Base-by-base conservation (phyloP, 2,113 vertebrate species). In the Malurus alboscapulatus region DNA sequence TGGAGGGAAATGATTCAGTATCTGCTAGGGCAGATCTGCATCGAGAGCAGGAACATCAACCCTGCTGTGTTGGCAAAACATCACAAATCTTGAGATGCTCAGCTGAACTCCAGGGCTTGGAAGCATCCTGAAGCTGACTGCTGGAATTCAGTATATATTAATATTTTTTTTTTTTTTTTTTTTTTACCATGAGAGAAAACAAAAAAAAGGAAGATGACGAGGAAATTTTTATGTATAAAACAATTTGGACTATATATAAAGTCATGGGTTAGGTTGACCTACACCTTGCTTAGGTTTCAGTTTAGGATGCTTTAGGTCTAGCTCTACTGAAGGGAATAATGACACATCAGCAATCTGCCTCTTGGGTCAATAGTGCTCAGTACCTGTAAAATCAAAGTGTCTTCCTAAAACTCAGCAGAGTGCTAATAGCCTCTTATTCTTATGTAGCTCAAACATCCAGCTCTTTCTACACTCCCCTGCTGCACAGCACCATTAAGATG, bases 61-160 rank as follows among this genome's bases (percentile, higher is more conserved):
- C 30, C 36, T 76, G 42, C 63, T 79, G 25, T n/a, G 13, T 14
- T 14, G 1, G 72, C 63, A 71, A 79, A 81, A 57, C 30, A 11
- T 58, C 34, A 34, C 42, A 73, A 40, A 61, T 62, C 22, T 50
- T 32, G 51, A 50, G 54, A 45, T 48, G 22, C 25, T 36, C 36
- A 72, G 25, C 45, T 57, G 69, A 66, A 26, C 55, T 73, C 24
- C 10, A 17, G 67, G 22, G 30, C 11, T 18, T 84, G 80, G 25
- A 51, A 77, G 19, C 42, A 26, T 62, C 4, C 0, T 0, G 0
- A 79, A 54, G 15, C 25, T 79, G 25, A 25, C 38, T 74, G 17
- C 21, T 40, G 57, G 48, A 90, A 48, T 61, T 86, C 48, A 48
- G 50, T 22, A 25, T 1, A 6, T 38, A 16, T 8, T 50, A 24